phyloP scores from a whole-genome alignment of 2,797 vertebrate species.

The Siniperca obscura region DNA sequence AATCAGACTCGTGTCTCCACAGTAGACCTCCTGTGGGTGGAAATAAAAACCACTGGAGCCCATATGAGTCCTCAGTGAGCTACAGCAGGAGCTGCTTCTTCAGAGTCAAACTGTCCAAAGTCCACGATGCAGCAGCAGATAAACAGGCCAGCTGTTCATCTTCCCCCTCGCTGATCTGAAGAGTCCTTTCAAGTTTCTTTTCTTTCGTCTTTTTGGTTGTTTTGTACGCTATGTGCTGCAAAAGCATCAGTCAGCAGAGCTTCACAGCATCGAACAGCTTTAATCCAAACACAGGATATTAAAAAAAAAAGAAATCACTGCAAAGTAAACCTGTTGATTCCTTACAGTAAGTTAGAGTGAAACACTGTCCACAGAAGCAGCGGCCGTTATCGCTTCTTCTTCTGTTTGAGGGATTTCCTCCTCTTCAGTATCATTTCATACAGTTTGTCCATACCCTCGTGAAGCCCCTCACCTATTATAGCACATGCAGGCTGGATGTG shows the following conservation, averaged over 20 bases:
- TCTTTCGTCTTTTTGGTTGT: slow-evolving; percentile 60
- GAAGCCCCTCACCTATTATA: slow-evolving; percentile 97
- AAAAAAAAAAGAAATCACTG: slow-evolving; percentile 36
- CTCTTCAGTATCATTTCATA: slow-evolving; percentile 97
- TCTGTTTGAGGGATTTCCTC: slow-evolving; percentile 94
- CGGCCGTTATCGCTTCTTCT: slow-evolving; percentile 87
- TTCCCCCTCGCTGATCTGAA: slow-evolving; percentile 35
- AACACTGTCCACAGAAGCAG: neutral
- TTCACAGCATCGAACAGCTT: slow-evolving; percentile 51
- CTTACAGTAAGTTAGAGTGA: neutral
- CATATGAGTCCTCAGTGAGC: slow-evolving; percentile 65
- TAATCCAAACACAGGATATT: slow-evolving; percentile 58
- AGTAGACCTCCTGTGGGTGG: slow-evolving; percentile 51
- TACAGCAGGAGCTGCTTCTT: slow-evolving; percentile 49
- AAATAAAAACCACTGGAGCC: slow-evolving; percentile 24
- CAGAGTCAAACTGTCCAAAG: slow-evolving; percentile 59
- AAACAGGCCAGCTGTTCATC: slow-evolving; percentile 75
- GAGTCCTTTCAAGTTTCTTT: slow-evolving; percentile 51
- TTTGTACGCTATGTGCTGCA: slow-evolving; percentile 51
- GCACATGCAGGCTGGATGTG: slow-evolving; percentile 97
- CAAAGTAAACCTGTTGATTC: slow-evolving; percentile 64
- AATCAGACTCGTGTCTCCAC: slow-evolving; percentile 45
- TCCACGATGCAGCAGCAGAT: slow-evolving; percentile 65
- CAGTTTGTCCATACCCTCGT: slow-evolving; percentile 97
- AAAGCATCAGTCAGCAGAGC: slow-evolving; percentile 48